Conservation (phyloP, 2,888 invertebrate genomes). For the Stratiomys singularior region DNA sequence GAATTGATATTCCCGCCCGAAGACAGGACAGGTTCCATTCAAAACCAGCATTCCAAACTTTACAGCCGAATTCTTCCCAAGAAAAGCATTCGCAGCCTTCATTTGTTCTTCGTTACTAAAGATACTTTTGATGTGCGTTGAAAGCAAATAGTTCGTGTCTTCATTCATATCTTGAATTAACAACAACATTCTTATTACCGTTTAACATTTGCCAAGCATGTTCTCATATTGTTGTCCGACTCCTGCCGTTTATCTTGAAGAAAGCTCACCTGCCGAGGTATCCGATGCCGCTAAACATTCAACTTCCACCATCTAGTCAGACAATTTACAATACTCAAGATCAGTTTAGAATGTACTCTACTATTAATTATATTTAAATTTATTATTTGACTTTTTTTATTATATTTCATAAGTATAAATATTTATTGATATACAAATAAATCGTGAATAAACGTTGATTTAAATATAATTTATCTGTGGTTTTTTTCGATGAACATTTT, state of each 20-base stretch:
- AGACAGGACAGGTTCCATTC: too few relatives aligned
- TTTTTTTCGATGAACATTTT: neutral
- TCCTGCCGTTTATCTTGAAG: neutral
- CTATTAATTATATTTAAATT: conserved; percentile 12
- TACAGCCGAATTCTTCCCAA: neutral
- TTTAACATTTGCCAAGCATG: too few relatives aligned
- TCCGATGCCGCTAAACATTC: neutral
- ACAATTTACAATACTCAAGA: conserved; percentile 40
- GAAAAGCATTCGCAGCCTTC: too few relatives aligned
- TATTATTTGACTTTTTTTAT: conserved; percentile 32
- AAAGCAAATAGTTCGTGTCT: too few relatives aligned
- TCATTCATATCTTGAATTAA: too few relatives aligned
- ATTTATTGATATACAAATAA: conserved; percentile 35
- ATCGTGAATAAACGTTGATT: conserved; percentile 23
- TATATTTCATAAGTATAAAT: conserved; percentile 26
- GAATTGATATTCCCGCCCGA: neutral
- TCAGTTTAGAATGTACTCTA: conserved; percentile 9
- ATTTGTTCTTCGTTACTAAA: too few relatives aligned
- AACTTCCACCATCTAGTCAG: conserved; percentile 36
- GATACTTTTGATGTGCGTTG: too few relatives aligned
- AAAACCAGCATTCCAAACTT: too few relatives aligned
- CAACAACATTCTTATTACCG: too few relatives aligned
- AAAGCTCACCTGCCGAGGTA: neutral
- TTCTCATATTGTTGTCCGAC: too few relatives aligned
- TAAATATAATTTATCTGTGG: neutral